Conservation (phyloP, 64 coral and sea anemone species). For the Acropora tenuis region DNA sequence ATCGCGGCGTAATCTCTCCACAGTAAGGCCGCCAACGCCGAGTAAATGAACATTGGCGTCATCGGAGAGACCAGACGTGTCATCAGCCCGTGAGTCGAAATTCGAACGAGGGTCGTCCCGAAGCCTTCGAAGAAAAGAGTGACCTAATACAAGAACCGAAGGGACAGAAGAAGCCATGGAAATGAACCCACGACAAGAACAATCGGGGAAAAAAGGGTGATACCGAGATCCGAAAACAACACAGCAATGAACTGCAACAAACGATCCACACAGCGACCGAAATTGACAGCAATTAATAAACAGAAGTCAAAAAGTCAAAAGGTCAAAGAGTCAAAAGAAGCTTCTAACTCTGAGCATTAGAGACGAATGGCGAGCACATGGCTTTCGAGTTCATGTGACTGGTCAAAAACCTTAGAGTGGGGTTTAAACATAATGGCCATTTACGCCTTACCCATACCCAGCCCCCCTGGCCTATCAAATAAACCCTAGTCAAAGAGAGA, state of each 20-base stretch:
- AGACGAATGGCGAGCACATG: constrained; percentile 10
- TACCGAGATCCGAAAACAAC: too few species aligned
- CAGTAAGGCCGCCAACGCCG: constrained; percentile 42
- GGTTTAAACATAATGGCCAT: background rate
- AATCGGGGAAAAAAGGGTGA: background rate
- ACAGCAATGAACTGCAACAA: too few species aligned
- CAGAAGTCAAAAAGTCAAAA: too few species aligned
- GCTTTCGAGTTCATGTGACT: too few species aligned
- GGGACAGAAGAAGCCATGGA: constrained; percentile 11
- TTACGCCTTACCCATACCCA: too few species aligned
- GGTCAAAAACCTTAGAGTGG: background rate
- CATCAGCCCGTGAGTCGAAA: constrained; percentile 12
- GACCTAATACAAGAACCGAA: constrained; percentile 13
- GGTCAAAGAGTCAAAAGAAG: background rate
- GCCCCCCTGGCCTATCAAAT: too few species aligned
- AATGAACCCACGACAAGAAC: background rate
- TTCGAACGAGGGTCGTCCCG: background rate
- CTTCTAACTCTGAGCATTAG: background rate
- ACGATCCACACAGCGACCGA: too few species aligned
- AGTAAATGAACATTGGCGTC: constrained; percentile 29
- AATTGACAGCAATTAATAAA: too few species aligned
- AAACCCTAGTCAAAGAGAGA: too few species aligned
- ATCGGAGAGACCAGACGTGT: constrained; percentile 12
- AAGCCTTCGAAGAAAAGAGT: constrained; percentile 21
- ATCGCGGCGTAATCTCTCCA: constrained; percentile 2